Conservation (phyloP, 2,797 vertebrate genomes). For the Emys orbicularis region DNA sequence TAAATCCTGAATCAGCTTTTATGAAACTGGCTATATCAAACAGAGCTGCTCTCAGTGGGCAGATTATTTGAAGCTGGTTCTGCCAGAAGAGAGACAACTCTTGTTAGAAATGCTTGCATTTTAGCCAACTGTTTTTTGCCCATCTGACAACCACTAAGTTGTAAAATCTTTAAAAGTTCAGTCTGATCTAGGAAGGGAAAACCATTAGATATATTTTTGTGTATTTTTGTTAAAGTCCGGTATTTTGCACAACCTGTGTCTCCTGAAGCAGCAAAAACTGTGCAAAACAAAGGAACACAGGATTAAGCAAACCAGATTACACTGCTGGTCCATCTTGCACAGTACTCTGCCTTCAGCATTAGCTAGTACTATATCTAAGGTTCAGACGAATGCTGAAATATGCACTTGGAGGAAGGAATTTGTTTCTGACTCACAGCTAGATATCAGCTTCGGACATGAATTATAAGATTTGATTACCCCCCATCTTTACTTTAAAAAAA, state of each 20-base stretch:
- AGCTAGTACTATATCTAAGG: neutral
- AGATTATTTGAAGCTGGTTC: constrained; percentile 73
- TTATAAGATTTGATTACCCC: neutral
- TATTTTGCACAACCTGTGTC: neutral
- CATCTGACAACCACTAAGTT: constrained; percentile 52
- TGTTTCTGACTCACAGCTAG: neutral
- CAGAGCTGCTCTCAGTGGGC: constrained; percentile 69
- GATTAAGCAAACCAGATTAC: neutral
- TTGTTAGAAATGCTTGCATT: constrained; percentile 73
- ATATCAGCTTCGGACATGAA: neutral
- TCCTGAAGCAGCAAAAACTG: neutral
- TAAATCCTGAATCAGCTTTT: constrained; percentile 71
- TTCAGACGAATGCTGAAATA: neutral
- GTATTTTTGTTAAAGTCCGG: neutral
- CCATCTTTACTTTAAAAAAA: neutral
- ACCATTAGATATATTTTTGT: constrained; percentile 2
- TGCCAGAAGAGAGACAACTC: constrained; percentile 61
- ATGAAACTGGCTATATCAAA: constrained; percentile 74
- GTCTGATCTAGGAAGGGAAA: constrained; percentile 32
- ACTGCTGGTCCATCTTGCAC: neutral
- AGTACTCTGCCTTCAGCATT: neutral
- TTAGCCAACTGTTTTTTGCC: constrained; percentile 68
- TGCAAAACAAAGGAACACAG: neutral
- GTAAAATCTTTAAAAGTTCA: constrained; percentile 60
- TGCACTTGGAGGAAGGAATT: neutral